Base-by-base conservation (phyloP, 2,113 vertebrate genomes). In the Macquaria australasica region DNA sequence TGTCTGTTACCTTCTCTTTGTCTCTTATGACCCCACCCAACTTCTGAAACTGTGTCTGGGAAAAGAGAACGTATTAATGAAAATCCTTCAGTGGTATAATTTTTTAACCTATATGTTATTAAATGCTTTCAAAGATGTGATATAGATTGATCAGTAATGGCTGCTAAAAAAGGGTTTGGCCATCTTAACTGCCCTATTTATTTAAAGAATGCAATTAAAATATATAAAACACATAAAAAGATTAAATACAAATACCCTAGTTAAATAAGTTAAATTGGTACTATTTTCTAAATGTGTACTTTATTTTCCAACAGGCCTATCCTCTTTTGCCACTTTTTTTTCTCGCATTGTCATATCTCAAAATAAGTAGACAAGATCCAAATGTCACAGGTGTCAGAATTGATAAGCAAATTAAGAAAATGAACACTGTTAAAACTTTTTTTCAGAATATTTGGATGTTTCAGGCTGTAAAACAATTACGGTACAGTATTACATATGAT, bases 11-110 rank as follows among this genome's bases (percentile, higher is more conserved):
- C 88, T 96, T 96, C 90, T 97, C 95, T 12, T 97, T 96, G 0
- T 99, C 98, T 64, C 78, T 60, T 48, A 98, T 91, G 1, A 89
- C 88, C 1, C 98, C 98, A 20, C 97, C 96, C 0, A 88, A 76
- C 23, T 80, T 93, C 79, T 79, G 85, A 78, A 98, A 97, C 41
- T 88, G 80, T 0, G 92, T 94, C 98, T 99, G 86, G n/a, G n/a
- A 88, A 86, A 37, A 66, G 11, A 74, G 51, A 60, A 23, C 0
- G 23, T 12, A 3, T 43, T 8, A 1, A 16, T 37, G 23, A 37
- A 63, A 59, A 59, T 12, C 12, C 16, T 79, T 34, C 25, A 34
- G 11, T 53, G 10, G 21, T 48, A 14, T 48, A 55, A 25, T 4
- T 6, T 28, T 20, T 67, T 0, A 43, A 28, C 8, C 16, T 23